Evolutionary conservation across 2,113 vertebrate species (phyloP), one percentile per base, ranked within the genome.

Genomic region (Peromyscus leucopus): DNA sequence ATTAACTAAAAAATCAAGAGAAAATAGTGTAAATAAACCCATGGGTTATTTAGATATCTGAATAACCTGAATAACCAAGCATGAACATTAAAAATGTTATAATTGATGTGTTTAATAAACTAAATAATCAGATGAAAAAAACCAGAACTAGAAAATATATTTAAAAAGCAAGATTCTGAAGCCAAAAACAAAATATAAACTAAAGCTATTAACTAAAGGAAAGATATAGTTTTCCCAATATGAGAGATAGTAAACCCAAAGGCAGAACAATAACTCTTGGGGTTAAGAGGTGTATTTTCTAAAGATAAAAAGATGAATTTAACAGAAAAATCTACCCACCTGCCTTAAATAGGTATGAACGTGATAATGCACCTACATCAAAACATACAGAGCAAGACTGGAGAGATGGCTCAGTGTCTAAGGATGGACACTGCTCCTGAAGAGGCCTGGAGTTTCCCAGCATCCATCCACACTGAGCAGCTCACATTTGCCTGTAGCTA

Each of bases 21-120:
- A 96, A 88, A 31, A 39, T 12, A 90, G 0, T 36, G 59, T 26
- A 92, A 89, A 95, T 6, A 92, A 95, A 82, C 15, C 15, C 26
- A 79, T 15, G 79, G 1, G 1, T 69, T 88, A 61, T 55, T 61
- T 55, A 91, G 39, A 80, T 82, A 91, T n/a, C 46, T 48, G 11
- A 79, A 89, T 90, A 93, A 93, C 57, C 39, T 48, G 15, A 79
- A 89, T 90, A 93, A 91, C 57, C 57, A 91, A 96, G 8, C 46
- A 85, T 57, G 36, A 7, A 21, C 17, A 78, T 69, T 72, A 85
- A 92, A 90, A 26, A 88, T 80, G 46, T 15, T 39, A 19, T 51
- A 65, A 42, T 39, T 57, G 17, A 65, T 69, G 26, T 61, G 7
- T 46, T 95, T 92, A 65, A 85, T 42, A 91, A 82, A 91, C 90